Evolutionary conservation across 2,888 invertebrate species (phyloP), one percentile per base, ranked within the genome.

Genomic region (Melipona bicolor): DNA sequence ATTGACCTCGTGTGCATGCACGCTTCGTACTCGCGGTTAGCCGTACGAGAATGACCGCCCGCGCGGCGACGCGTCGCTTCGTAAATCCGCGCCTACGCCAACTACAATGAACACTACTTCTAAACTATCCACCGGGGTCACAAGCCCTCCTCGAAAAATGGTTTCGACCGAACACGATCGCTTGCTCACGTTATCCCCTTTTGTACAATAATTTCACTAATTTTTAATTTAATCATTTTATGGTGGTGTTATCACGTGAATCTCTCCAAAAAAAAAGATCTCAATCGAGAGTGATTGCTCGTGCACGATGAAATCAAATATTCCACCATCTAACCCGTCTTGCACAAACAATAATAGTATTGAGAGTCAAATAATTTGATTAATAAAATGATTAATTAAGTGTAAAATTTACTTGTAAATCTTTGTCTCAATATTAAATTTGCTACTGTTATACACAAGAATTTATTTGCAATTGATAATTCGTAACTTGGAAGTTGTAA

Each of bases 1-100:
- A 89, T 89, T 89, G 89, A 88, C 87, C 84, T 82, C 88, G 87
- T 61, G 80, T 74, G 78, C 64, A 61, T 27, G 72, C 50, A 27
- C 9, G 43, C 43, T 49, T 73, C 65, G 71, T 81, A 49, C 80
- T 79, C 62, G 81, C 79, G 81, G 65, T 24, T 73, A 52, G 70
- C 72, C 79, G 32, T 71, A 67, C 72, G 71, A 75, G 84, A 75
- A 72, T 61, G 59, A 77, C 76, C 79, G 84, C 83, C 84, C 77
- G 52, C 84, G 83, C 79, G 75, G 32, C 62, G 64, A 50, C 62
- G 64, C 62, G 76, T 74, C 83, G 65, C 79, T 84, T 70, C 72
- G 82, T 84, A 82, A 84, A 84, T 82, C 78, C 75, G 68, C 84
- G 75, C 84, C 84, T 62, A 84, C 84, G 84, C 84, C 62, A 75